These are phyloP conservation scores for Cassiopea xamachana DNA, from an alignment of 30 jellyfish, hydroid and myxozoan genomes.

Conservation along the genomic window DNA sequence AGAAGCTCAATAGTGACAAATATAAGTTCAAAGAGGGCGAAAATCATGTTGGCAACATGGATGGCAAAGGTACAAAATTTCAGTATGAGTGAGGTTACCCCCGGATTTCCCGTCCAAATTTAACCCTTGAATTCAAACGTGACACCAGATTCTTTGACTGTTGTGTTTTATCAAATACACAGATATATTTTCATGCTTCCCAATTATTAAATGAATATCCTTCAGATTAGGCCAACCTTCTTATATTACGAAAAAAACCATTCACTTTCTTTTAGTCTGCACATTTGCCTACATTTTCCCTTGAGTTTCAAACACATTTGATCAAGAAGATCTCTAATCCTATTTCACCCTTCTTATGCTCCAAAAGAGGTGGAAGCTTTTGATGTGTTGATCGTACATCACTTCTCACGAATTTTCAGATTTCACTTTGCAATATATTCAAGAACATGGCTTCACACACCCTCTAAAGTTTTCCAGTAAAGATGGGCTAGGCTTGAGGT, in stretches of 20 bases:
- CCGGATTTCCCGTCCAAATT: conserved; percentile 51
- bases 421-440: conserved; percentile 85
- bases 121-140: neutral
- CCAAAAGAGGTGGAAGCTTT: neutral
- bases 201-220: neutral
- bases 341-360: neutral
- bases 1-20: conserved; percentile 81
- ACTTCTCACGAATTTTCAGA: conserved; percentile 51
- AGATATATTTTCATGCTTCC: neutral
- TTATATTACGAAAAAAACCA: neutral
- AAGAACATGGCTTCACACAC: conserved; percentile 86
- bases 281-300: neutral
- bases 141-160: neutral
- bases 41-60: conserved; percentile 69
- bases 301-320: neutral
- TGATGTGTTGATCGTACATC: neutral
- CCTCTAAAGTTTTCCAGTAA: conserved; percentile 76
- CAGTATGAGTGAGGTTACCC: conserved; percentile 46
- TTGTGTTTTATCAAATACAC: neutral
- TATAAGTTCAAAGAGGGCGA: conserved; percentile 65
- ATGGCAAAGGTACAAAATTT: conserved; percentile 78
- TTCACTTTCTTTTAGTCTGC: neutral
- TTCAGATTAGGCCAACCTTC: neutral
- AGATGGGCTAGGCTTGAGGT: conserved; percentile 93
- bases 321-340: neutral